Conservation (phyloP, 2,797 vertebrate genomes). For the Acanthiza pusilla region DNA sequence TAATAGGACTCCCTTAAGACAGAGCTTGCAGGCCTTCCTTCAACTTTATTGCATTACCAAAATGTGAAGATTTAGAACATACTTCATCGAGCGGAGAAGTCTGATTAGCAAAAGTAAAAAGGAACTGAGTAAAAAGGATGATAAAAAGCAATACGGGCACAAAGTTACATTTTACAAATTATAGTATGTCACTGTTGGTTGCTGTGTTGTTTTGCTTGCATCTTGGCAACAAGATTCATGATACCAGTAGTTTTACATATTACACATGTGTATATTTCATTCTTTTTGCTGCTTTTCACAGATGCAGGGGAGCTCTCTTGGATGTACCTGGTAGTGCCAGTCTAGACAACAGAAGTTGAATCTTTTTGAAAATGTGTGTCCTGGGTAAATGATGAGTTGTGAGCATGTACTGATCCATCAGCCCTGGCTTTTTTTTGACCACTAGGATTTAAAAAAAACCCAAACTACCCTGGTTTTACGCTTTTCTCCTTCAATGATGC, state of each 20-base stretch:
- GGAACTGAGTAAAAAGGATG: neutral
- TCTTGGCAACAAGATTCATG: neutral
- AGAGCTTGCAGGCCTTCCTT: neutral
- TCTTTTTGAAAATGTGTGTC: neutral
- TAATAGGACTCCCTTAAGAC: neutral
- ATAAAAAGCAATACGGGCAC: neutral
- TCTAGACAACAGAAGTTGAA: neutral
- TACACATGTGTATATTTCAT: neutral
- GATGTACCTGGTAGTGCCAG: neutral
- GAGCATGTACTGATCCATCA: neutral
- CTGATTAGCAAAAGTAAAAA: neutral
- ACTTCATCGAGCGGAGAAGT: neutral
- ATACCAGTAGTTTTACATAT: neutral
- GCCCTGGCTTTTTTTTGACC: neutral
- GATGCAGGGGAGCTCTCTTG: neutral
- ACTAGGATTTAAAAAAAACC: neutral
- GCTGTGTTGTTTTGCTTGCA: neutral
- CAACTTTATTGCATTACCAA: neutral
- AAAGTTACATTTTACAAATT: neutral
- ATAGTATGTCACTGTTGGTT: fast-evolving
- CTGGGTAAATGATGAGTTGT: neutral
- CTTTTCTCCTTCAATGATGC: neutral
- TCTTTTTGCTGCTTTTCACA: neutral
- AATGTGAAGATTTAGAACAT: neutral
- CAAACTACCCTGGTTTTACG: neutral